These are phyloP conservation scores for Conger conger DNA, from an alignment of 2,113 vertebrate genomes.

Conservation along the genomic window DNA sequence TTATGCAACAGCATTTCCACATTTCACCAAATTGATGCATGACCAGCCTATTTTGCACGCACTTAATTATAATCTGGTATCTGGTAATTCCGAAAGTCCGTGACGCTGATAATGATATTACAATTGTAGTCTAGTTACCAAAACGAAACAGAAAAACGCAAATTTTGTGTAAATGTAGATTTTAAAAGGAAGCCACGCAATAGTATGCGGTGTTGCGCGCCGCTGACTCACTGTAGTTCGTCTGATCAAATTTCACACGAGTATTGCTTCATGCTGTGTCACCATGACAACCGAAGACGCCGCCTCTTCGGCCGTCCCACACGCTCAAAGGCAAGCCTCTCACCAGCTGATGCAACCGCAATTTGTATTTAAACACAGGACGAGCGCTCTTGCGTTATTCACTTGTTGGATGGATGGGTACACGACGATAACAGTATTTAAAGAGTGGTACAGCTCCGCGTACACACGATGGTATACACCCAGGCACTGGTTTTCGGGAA, in stretches of 20 bases:
- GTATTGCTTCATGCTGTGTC: constrained; percentile 22
- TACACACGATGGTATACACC: constrained; percentile 62
- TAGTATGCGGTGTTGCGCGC: background rate
- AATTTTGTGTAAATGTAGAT: background rate
- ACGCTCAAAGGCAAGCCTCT: constrained; percentile 47
- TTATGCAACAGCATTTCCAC: background rate
- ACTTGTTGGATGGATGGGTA: background rate
- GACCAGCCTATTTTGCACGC: background rate
- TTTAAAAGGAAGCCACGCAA: background rate
- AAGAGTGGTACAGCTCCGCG: constrained; percentile 25
- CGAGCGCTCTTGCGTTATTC: background rate
- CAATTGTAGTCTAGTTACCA: too few species aligned
- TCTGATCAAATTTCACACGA: constrained; percentile 31
- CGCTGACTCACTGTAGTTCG: background rate
- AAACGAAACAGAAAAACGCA: background rate
- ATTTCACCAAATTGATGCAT: background rate
- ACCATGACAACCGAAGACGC: constrained; percentile 16
- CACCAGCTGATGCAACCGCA: constrained; percentile 33
- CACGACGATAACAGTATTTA: background rate
- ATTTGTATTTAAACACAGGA: constrained; percentile 45
- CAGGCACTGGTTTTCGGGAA: constrained; percentile 56
- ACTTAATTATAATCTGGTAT: background rate
- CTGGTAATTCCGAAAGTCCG: background rate
- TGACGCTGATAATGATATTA: background rate
- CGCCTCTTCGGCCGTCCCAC: constrained; percentile 35